Evolutionary conservation across 2,797 vertebrate species (phyloP).

Genomic region (Oreochromis mossambicus): DNA sequence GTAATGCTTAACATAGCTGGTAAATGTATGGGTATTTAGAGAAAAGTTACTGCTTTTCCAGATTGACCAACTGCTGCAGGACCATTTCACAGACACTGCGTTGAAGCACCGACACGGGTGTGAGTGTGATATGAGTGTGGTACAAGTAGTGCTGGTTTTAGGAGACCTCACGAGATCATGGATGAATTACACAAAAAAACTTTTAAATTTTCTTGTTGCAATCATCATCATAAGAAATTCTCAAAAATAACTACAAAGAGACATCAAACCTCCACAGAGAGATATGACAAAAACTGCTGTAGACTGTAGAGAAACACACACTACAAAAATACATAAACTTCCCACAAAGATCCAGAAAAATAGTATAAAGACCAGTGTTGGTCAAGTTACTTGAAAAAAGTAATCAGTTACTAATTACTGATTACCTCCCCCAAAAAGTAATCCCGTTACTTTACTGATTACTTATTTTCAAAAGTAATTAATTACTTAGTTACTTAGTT

Average conservation of each 20-base stretch:
- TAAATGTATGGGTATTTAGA: background rate
- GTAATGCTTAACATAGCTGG: background rate
- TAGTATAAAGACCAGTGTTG: background rate
- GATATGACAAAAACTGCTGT: background rate
- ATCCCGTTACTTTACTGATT: too few species aligned
- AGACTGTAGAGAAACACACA: background rate
- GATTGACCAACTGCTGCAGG: background rate
- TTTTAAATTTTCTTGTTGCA: background rate
- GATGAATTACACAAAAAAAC: background rate
- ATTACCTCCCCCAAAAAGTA: too few species aligned
- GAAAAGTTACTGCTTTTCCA: background rate
- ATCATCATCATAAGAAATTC: background rate
- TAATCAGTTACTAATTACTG: too few species aligned
- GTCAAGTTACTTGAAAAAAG: too few species aligned
- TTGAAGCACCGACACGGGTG: background rate
- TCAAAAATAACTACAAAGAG: background rate
- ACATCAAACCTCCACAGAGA: background rate
- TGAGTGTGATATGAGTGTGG: background rate
- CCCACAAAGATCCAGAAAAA: background rate
- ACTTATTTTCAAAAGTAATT: too few species aligned
- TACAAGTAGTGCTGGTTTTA: background rate
- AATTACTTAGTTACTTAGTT: too few species aligned
- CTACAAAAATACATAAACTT: background rate
- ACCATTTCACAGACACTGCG: background rate
- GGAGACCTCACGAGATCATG: background rate